Conservation (phyloP, 2,113 vertebrate species). For the Boulengeromyrus knoepffleri region DNA sequence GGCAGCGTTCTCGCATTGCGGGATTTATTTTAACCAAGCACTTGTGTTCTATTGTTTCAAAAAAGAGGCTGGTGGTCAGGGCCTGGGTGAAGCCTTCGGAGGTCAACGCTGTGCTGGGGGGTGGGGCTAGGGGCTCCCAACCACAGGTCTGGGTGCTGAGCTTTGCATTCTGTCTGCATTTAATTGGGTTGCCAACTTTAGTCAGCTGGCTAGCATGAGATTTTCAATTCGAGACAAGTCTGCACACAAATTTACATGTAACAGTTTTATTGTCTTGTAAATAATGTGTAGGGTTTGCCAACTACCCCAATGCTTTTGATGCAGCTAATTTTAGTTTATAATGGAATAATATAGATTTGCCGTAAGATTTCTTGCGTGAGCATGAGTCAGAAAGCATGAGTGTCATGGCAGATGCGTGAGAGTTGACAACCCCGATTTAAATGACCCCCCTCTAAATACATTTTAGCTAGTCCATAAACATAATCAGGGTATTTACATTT, state of each 20-base stretch:
- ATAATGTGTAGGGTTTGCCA: background rate
- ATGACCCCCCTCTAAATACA: background rate
- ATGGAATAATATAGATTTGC: too few relatives aligned
- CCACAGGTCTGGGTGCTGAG: background rate
- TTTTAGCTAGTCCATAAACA: background rate
- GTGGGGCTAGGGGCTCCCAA: background rate
- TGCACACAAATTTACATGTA: background rate
- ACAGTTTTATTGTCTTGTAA: background rate
- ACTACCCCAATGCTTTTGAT: too few relatives aligned
- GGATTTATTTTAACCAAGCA: constrained; percentile 1
- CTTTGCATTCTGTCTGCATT: background rate
- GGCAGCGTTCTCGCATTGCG: background rate
- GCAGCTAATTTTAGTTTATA: too few relatives aligned
- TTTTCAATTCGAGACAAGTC: background rate
- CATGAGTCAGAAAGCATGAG: too few relatives aligned
- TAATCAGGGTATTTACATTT: background rate
- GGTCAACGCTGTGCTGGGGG: background rate
- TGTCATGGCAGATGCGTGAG: too few relatives aligned
- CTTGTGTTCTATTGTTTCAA: constrained; percentile 6
- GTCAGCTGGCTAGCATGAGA: background rate
- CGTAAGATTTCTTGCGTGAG: too few relatives aligned
- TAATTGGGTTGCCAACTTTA: background rate
- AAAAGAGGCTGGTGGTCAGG: background rate
- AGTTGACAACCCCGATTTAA: background rate
- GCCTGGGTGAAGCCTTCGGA: background rate